These are phyloP conservation scores for Sialia sialis DNA, from an alignment of 2,113 vertebrate species.

Conservation along the genomic window DNA sequence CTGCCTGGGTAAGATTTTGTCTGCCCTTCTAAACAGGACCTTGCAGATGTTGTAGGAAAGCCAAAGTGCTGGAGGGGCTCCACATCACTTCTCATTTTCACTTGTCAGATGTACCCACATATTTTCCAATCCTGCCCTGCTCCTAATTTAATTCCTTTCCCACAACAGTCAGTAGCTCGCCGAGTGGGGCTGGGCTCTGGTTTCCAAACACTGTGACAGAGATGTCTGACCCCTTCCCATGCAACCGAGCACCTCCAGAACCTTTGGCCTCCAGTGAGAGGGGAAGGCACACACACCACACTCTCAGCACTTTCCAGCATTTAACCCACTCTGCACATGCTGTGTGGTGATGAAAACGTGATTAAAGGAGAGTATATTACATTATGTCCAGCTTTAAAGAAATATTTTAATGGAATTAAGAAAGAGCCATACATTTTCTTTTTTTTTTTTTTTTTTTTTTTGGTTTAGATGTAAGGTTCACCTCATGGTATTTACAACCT, in stretches of 20 bases:
- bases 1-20: not conserved
- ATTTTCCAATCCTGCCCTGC: not conserved
- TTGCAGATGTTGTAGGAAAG: not conserved
- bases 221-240: not conserved
- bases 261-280: not conserved
- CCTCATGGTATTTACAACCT: constrained; percentile 26
- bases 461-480: not conserved
- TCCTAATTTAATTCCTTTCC: not conserved
- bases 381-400: constrained; percentile 15
- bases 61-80: not conserved
- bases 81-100: not conserved
- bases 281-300: not conserved
- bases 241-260: not conserved
- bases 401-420: constrained; percentile 23
- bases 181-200: not conserved
- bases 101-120: not conserved
- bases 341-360: not conserved
- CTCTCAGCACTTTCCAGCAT: not conserved
- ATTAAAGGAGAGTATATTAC: constrained; percentile 23
- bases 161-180: not conserved
- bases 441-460: not conserved
- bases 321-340: not conserved
- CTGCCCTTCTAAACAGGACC: not conserved
- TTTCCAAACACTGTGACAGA: not conserved
- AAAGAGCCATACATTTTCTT: not conserved